Evolutionary conservation across 2,888 invertebrate genomes (phyloP), one percentile per base, ranked within the genome.

Genomic region (Octodonta nipae): DNA sequence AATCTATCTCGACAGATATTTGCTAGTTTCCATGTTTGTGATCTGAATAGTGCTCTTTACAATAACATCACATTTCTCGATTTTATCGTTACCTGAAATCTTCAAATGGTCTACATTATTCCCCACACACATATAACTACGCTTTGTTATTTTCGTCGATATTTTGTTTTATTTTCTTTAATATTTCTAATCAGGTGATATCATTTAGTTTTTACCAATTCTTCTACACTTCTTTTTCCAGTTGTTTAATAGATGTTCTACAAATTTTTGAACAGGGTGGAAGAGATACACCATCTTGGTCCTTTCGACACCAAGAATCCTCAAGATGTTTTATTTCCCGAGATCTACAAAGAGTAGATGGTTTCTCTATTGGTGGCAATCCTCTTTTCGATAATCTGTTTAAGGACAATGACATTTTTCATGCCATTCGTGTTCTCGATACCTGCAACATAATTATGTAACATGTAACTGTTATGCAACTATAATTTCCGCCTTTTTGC

Each of bases 361-460:
- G 20, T n/a, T 20, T 20, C 20, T 20, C 20, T 20, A 20, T 20
- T 20, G 20, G 20, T n/a, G n/a, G 20, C 20, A 20, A 20, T 20
- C n/a, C 20, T 20, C 20, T 20, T n/a, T 20, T 20, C 20, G 20
- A 20, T 20, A n/a, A 20, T 20, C n/a, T 20, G 20, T 20, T n/a
- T 20, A 20, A 20, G 20, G 20, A 20, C 20, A 20, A 20, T 7
- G 6, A 20, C n/a, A 20, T 20, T 20, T 20, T 20, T n/a, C n/a
- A n/a, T 20, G 20, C n/a, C 20, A 7, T 20, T 20, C 20, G n/a
- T 20, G n/a, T 20, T 20, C 20, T 20, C 20, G 6, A 7, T 20
- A 6, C n/a, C 6, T 20, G 6, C 6, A n/a, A n/a, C n/a, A 6
- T 20, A 20, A 7, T 20, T 7, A 7, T n/a, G 20, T 6, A 20